Base-by-base conservation (phyloP, 2,113 vertebrate species). In the Mesocricetus auratus region DNA sequence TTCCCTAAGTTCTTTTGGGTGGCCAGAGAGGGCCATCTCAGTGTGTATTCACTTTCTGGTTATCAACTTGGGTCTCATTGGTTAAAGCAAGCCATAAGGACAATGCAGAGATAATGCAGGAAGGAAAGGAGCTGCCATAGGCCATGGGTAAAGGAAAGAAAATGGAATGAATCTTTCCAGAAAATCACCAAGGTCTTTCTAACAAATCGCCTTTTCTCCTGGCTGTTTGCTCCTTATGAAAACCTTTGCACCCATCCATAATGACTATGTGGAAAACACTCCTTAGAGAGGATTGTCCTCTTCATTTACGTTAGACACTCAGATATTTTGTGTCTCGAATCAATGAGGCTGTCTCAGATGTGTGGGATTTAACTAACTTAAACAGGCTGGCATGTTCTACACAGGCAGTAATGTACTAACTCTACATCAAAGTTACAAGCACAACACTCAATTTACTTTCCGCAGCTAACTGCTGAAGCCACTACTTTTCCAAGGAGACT, bases 401-500 rank as follows among this genome's bases (percentile, higher is more conserved):
- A 94, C 12, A 58, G 19, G 53, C 71, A 95, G 81, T 13, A 24
- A 21, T 9, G 16, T 0, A 47, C 47, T 16, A 47, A 12, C 45
- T 79, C 58, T 50, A 39, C 73, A 74, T 62, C 86, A 56, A 97
- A 97, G 69, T 82, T 86, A 47, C 31, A 78, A 50, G 60, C 71
- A 64, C 88, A 53, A 64, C 16, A 60, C 79, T 60, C 24, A 68
- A 90, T 90, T 92, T 93, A 45, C 60, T 97, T 96, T 77, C 62
- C 42, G 50, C 5, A 82, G 33, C 73, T 95, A 95, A 97, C 93
- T 96, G 75, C 81, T 77, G 69, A 94, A 97, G 86, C 88, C 92
- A 93, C 69, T 78, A 62, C 62, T 97, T 97, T 96, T 93, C 79
- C 79, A 96, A 95, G 90, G 91, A 89, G 94, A 86, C 92, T 97